Conservation (phyloP, 2,797 vertebrate genomes). For the Mus caroli region DNA sequence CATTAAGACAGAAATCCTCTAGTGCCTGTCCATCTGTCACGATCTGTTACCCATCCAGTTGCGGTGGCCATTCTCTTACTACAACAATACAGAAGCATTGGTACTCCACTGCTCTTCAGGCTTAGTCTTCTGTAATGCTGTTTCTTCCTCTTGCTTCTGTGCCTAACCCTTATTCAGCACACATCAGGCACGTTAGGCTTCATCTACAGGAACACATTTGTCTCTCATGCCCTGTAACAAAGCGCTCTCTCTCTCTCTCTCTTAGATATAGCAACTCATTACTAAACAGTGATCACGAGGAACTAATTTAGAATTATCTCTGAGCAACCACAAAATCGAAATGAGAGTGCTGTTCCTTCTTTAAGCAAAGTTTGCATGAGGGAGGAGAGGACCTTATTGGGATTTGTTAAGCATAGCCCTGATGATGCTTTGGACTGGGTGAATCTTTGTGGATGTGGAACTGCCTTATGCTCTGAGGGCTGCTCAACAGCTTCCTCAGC, state of each 20-base stretch:
- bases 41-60: not conserved
- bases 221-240: not conserved
- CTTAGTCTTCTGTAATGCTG: not conserved
- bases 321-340: not conserved
- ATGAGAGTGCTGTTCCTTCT: not conserved
- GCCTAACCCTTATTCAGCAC: not conserved
- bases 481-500: not conserved
- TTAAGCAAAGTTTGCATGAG: slow-evolving; percentile 11
- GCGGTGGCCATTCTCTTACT: not conserved
- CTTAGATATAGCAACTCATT: not conserved
- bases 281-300: not conserved
- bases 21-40: not conserved
- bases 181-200: not conserved
- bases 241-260: too few relatives aligned
- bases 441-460: not conserved
- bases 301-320: slow-evolving; percentile 29
- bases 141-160: not conserved
- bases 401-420: not conserved
- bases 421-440: not conserved
- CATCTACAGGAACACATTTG: not conserved
- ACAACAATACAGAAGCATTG: not conserved
- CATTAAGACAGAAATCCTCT: not conserved
- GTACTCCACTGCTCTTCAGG: not conserved
- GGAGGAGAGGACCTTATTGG: not conserved
- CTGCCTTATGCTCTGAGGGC: not conserved